A percentile compares a stretch with the other conserved stretches of the same genome.
Evolutionary conservation across 2,797 vertebrate genomes (phyloP).

Genomic region (Podarcis lilfordi): DNA sequence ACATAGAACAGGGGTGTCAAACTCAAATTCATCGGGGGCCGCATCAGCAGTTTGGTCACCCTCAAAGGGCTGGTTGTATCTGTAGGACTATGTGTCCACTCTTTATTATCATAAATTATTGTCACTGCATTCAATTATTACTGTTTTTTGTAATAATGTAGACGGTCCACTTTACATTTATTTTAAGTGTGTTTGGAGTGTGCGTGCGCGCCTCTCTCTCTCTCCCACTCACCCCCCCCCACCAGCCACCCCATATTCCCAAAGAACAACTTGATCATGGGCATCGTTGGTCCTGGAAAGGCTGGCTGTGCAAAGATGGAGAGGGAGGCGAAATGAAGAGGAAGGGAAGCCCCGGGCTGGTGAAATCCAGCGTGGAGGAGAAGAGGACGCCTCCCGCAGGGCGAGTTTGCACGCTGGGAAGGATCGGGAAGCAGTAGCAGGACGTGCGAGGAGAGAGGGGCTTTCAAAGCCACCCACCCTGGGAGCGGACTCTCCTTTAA

Average conservation of each 20-base stretch:
- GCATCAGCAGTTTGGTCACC: no score
- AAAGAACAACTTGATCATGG: constrained; percentile 65
- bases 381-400: constrained; percentile 48
- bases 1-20: not conserved
- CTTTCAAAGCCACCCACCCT: no score
- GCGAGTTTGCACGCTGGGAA: constrained; percentile 59
- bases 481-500: no score
- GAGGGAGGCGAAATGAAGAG: constrained; percentile 60
- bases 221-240: not conserved
- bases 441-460: no score
- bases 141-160: no score
- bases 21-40: no score
- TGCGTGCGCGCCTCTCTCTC: not conserved
- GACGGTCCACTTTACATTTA: not conserved
- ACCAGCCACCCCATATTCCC: not conserved
- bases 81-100: no score
- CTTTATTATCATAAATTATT: no score
- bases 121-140: no score
- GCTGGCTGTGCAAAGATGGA: constrained; percentile 63
- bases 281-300: constrained; percentile 34
- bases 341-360: constrained; percentile 42
- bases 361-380: constrained; percentile 58
- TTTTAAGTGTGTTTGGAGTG: not conserved
- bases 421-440: no score
- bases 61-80: no score